These are phyloP conservation scores for Leptopilina boulardi DNA, from an alignment of 1,140 invertebrate species.

Conservation along the genomic window DNA sequence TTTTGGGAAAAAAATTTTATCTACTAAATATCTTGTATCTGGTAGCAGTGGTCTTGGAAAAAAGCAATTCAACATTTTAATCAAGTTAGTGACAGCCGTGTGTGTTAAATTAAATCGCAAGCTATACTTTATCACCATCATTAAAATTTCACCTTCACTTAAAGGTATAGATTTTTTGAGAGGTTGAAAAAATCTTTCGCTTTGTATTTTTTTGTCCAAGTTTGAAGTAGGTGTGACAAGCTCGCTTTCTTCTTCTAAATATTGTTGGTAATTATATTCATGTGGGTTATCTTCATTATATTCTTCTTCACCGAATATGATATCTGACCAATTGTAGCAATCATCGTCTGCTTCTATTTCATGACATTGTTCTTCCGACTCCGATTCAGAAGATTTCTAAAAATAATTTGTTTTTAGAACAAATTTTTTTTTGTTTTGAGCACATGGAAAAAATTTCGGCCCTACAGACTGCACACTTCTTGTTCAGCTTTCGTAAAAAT, in stretches of 20 bases:
- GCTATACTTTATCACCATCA: background rate
- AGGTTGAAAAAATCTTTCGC: background rate
- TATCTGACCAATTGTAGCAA: too few relatives aligned
- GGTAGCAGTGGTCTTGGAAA: constrained; percentile 41
- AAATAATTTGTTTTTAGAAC: too few relatives aligned
- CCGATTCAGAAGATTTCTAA: too few relatives aligned
- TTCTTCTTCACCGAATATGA: too few relatives aligned
- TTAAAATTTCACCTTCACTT: background rate
- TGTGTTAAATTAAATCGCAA: background rate
- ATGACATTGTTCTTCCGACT: too few relatives aligned
- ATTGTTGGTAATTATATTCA: background rate
- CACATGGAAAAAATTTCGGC: too few relatives aligned
- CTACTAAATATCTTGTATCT: constrained; percentile 43
- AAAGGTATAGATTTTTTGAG: background rate
- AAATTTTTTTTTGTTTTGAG: too few relatives aligned
- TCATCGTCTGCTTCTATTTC: too few relatives aligned
- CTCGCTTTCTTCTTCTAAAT: background rate
- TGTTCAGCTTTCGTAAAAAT: too few relatives aligned
- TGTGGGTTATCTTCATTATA: too few relatives aligned
- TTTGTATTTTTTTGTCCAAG: background rate
- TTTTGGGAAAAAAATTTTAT: constrained; percentile 46
- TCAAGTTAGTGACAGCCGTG: background rate
- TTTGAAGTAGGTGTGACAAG: background rate
- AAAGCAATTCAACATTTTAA: constrained; percentile 46
- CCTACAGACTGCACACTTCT: too few relatives aligned